A percentile compares a stretch with the other conserved stretches of the same genome.
Conservation (phyloP, 2,113 vertebrate species). For the Apteryx owenii region DNA sequence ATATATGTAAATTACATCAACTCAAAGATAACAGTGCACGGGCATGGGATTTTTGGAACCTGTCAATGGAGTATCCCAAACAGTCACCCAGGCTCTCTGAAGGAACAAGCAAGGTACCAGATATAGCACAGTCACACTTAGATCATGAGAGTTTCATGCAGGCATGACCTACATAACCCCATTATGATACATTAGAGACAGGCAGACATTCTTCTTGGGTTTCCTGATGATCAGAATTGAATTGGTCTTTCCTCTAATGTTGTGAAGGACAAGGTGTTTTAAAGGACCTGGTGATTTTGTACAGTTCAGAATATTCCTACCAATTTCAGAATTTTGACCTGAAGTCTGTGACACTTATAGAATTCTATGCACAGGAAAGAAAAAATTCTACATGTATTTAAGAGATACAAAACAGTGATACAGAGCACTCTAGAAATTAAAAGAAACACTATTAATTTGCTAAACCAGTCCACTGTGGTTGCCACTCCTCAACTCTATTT, state of each 20-base stretch:
- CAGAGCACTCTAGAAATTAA: not conserved
- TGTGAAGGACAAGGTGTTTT: not conserved
- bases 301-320: not conserved
- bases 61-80: not conserved
- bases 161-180: fast-evolving
- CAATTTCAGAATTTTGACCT: not conserved
- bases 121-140: not conserved
- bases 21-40: not conserved
- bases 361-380: not conserved
- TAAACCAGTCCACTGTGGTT: not conserved
- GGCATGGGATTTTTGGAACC: not conserved
- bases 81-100: not conserved
- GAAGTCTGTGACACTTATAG: not conserved
- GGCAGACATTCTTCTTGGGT: not conserved
- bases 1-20: not conserved
- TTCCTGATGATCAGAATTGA: not conserved
- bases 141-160: not conserved
- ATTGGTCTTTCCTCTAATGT: not conserved
- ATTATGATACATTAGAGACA: not conserved
- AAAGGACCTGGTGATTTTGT: not conserved
- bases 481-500: not conserved
- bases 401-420: not conserved
- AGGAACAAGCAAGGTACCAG: not conserved
- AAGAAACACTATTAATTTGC: not conserved
- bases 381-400: not conserved